Base-by-base conservation (phyloP, 2,888 invertebrate species). In the Hypercompe scribonia region DNA sequence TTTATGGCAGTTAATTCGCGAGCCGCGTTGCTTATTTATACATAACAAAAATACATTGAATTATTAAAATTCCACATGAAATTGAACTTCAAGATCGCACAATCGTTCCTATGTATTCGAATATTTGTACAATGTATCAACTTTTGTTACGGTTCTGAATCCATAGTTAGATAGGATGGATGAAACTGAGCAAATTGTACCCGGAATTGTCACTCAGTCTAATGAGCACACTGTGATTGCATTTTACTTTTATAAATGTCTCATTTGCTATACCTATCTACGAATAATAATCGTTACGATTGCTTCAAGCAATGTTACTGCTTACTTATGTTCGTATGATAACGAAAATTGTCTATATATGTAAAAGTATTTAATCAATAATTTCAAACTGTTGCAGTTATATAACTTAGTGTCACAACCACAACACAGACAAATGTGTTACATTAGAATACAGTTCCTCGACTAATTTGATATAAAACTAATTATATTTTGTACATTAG, bases 131-230 rank as follows among this genome's bases (percentile, higher is more conserved):
- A 21, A 42, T 3, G 3, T 42, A 46, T 18, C 73, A 71, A 75
- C 72, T 79, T 75, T 78, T 83, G 80, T 81, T 78, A 78, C 78
- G 77, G 72, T 58, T 76, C 71, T 68, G 76, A 85, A 72, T 69
- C 58, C 66, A 70, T 68, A 69, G 76, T 78, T 80, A 80, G 78
- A 71, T 74, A 71, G 78, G 73, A 69, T 72, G 28, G 69, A 71
- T 73, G 76, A 82, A 83, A 81, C 77, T 79, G 77, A 72, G 78
- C 73, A 81, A 80, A 86, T 81, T 81, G 82, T 78, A 79, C 81
- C 80, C 83, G 78, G 85, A 84, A 86, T 82, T 74, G 78, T 81
- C 80, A 81, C 72, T 80, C 75, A 77, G 79, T 74, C 77, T 73
- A 54, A 69, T 13, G 63, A 75, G 68, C 46, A 46, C 46, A 46